These are phyloP conservation scores for Pteruthius melanotis DNA, from an alignment of 2,113 vertebrate genomes.

Conservation along the genomic window DNA sequence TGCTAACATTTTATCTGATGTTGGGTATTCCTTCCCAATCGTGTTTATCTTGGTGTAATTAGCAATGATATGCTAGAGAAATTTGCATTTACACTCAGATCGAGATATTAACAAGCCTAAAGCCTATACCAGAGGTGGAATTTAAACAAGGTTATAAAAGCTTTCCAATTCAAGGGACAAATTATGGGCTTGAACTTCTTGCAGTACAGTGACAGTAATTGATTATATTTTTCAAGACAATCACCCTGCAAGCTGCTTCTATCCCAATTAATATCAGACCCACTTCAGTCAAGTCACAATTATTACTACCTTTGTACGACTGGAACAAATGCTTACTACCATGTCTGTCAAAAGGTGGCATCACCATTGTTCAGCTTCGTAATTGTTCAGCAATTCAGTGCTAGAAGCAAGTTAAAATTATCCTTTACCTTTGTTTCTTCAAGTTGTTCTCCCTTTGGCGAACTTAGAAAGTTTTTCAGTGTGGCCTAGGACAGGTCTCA, in stretches of 20 bases:
- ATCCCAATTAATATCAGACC: conserved; percentile 22
- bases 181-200: not conserved
- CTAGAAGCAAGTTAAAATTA: not conserved
- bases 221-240: conserved; percentile 20
- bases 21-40: not conserved
- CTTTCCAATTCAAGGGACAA: conserved; percentile 18
- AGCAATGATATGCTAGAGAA: not conserved
- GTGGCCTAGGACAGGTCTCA: not conserved
- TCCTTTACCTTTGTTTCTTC: not conserved
- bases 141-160: conserved; percentile 17
- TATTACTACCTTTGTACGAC: not conserved
- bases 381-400: not conserved
- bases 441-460: not conserved
- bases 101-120: conserved; percentile 11
- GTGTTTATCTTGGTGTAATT: not conserved
- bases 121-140: not conserved
- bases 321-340: not conserved
- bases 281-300: not conserved
- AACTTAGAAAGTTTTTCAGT: not conserved
- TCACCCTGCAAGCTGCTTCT: not conserved
- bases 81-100: not conserved
- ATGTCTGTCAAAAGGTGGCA: not conserved
- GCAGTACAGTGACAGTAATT: conserved; percentile 21
- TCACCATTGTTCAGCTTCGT: not conserved
- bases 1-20: not conserved